Percentiles rank a stretch among this genome's conserved stretches.
Conservation (phyloP, 2,888 invertebrate genomes). For the Hirtodrosophila duncani region DNA sequence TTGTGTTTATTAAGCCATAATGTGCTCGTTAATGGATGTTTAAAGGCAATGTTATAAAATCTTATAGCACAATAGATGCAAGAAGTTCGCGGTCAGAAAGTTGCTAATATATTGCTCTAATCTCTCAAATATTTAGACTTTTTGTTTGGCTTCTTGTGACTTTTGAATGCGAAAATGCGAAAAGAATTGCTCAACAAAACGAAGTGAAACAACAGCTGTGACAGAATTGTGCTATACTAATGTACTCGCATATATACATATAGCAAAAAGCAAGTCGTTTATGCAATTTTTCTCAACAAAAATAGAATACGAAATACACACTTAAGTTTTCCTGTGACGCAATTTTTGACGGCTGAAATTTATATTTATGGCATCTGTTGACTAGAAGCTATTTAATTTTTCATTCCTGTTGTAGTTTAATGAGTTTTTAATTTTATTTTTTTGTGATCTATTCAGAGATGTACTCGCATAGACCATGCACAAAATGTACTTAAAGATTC, state of each 20-base stretch:
- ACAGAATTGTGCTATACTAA: constrained; percentile 20
- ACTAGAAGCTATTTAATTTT: constrained; percentile 8
- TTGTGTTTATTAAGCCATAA: constrained; percentile 32
- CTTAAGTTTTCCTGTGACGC: constrained; percentile 14
- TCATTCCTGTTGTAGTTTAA: constrained; percentile 5
- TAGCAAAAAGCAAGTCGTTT: too few relatives aligned
- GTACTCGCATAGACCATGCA: too few relatives aligned
- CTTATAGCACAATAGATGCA: constrained; percentile 7
- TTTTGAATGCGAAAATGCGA: constrained; percentile 9
- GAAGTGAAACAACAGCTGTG: constrained; percentile 54
- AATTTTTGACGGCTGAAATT: constrained; percentile 6
- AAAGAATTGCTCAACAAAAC: constrained; percentile 1
- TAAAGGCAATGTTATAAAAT: too few relatives aligned
- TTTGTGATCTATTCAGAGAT: neutral
- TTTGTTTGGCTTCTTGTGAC: constrained; percentile 29
- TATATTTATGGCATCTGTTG: constrained; percentile 15
- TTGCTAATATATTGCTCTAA: constrained; percentile 29
- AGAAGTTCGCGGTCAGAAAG: constrained; percentile 1
- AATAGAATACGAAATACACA: constrained; percentile 9
- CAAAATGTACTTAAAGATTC: too few relatives aligned
- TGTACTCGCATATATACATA: too few relatives aligned
- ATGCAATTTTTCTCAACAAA: too few relatives aligned
- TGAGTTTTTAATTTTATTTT: constrained; percentile 4
- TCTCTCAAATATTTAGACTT: constrained; percentile 43
- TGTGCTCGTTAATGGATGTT: constrained; percentile 41